Conservation (phyloP, 2,888 invertebrate species). For the Melieria picta region DNA sequence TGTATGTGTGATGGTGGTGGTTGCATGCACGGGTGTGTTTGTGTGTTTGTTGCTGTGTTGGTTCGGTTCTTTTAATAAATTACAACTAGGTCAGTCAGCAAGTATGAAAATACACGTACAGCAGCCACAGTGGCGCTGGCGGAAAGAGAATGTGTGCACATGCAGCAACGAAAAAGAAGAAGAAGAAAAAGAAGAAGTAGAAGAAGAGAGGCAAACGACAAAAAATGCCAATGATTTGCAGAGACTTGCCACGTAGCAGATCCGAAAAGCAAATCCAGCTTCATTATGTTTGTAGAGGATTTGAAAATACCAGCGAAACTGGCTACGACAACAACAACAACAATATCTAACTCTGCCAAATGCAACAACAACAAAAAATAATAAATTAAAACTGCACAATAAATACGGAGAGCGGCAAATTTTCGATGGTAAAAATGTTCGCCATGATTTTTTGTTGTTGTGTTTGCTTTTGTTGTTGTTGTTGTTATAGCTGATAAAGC, state of each 20-base stretch:
- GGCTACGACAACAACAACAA: too few species aligned
- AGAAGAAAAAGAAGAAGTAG: neutral
- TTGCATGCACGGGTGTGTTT: neutral
- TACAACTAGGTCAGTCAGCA: constrained; percentile 40
- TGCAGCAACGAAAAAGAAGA: neutral
- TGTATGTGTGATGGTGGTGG: neutral
- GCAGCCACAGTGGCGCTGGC: constrained; percentile 5
- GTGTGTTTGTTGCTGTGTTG: constrained; percentile 7
- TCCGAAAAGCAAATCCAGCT: too few species aligned
- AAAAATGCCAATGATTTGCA: neutral
- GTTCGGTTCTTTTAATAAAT: constrained; percentile 36
- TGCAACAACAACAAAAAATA: too few species aligned
- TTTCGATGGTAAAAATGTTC: neutral
- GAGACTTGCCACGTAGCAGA: neutral
- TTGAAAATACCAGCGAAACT: too few species aligned
- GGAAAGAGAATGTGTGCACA: neutral
- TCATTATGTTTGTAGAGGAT: too few species aligned
- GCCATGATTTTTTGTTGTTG: neutral
- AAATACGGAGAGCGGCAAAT: neutral
- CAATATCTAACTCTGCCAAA: too few species aligned
- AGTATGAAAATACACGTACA: constrained; percentile 15
- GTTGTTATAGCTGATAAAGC: neutral
- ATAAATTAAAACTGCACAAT: too few species aligned
- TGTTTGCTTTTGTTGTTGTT: constrained; percentile 1
- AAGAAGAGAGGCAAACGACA: neutral